These are phyloP conservation scores for Teleiodes luculella DNA, from an alignment of 2,888 invertebrate species.

Conservation along the genomic window DNA sequence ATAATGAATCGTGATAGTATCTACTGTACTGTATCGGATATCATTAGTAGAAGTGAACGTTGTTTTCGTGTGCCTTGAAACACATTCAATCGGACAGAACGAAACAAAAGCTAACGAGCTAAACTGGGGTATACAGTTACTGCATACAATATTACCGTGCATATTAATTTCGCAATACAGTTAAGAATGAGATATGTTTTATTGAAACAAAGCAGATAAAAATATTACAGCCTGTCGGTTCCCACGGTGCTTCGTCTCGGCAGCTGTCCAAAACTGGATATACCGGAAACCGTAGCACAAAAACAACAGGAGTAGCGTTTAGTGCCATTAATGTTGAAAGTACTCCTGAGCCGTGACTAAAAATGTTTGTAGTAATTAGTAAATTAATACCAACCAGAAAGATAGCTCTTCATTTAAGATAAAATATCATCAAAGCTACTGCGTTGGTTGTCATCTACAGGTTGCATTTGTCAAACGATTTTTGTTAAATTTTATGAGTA, in stretches of 20 bases:
- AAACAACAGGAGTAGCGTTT: constrained; percentile 42
- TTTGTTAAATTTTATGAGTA: no score
- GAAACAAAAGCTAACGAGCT: constrained; percentile 3
- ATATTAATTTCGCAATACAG: constrained; percentile 16
- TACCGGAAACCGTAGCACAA: constrained; percentile 58
- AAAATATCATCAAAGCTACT: no score
- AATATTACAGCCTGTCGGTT: constrained; percentile 48
- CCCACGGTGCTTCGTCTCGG: constrained; percentile 48
- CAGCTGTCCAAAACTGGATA: constrained; percentile 66
- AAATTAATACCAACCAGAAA: constrained; percentile 10
- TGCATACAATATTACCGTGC: neutral
- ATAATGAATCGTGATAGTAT: neutral
- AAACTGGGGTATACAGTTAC: constrained; percentile 10
- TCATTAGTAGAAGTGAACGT: constrained; percentile 11
- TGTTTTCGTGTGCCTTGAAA: constrained; percentile 10
- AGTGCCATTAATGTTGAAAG: constrained; percentile 23
- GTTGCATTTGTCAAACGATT: no score
- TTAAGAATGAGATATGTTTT: constrained; percentile 7
- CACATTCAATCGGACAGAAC: constrained; percentile 2
- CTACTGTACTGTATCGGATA: constrained; percentile 1
- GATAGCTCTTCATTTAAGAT: no score
- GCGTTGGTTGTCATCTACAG: no score
- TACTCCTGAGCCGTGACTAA: constrained; percentile 8
- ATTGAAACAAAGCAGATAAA: neutral
- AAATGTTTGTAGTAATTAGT: constrained; percentile 9